Percentiles rank a stretch among this genome's conserved stretches.
Evolutionary conservation across 2,113 vertebrate species (phyloP).

Genomic region (Leptosomus discolor): DNA sequence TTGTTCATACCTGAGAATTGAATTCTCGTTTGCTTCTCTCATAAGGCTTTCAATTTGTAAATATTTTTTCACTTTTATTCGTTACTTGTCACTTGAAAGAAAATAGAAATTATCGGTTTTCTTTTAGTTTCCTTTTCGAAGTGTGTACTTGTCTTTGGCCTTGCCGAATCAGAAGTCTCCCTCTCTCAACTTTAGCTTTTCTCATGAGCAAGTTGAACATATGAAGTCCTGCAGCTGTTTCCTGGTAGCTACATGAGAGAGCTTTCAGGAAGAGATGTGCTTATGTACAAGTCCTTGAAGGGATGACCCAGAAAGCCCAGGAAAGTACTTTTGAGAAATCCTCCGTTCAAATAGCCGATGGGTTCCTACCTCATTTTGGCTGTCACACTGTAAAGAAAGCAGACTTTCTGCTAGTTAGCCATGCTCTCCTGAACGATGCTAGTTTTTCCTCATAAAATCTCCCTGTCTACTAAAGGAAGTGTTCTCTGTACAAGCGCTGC

Average conservation of each 20-base stretch:
- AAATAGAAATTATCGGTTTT: not conserved
- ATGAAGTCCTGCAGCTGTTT: not conserved
- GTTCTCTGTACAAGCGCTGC: not conserved
- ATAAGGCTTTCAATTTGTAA: not conserved
- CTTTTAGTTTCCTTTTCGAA: not conserved
- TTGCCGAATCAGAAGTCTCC: not conserved
- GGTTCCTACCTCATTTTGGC: not conserved
- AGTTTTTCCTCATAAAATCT: not conserved
- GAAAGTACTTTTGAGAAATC: not conserved
- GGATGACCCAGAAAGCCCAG: not conserved
- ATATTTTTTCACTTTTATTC: not conserved
- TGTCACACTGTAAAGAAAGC: not conserved
- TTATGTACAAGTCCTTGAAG: not conserved
- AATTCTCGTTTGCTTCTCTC: not conserved
- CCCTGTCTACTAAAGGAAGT: not conserved
- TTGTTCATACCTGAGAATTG: not conserved
- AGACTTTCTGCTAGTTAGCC: not conserved
- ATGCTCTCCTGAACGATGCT: not conserved
- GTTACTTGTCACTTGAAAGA: not conserved
- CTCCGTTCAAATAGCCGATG: rapidly evolving
- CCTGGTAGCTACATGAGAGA: not conserved
- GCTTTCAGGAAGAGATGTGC: not conserved
- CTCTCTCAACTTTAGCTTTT: not conserved
- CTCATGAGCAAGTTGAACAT: not conserved
- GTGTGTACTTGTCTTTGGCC: not conserved